phyloP scores from a whole-genome alignment of 2,888 invertebrate genomes.

The Zootermopsis nevadensis region DNA sequence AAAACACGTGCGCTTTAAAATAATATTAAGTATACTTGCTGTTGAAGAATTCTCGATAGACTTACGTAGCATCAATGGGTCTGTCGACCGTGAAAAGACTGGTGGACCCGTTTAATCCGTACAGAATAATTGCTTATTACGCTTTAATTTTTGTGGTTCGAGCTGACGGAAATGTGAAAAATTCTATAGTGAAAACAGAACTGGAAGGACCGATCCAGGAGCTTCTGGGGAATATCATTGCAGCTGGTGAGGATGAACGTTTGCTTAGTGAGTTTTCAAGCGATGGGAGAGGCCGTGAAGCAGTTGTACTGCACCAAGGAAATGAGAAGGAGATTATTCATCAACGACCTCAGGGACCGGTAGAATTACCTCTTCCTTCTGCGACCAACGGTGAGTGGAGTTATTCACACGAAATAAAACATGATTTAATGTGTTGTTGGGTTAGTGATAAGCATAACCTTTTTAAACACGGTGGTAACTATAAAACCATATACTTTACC shows the following conservation, averaged over 20 bases:
- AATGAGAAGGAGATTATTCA: not conserved
- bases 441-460: too few species aligned
- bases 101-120: conserved; percentile 23
- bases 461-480: too few species aligned
- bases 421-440: too few species aligned
- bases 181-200: not conserved
- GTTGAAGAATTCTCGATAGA: too few species aligned
- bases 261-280: not conserved
- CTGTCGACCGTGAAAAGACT: not conserved
- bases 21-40: too few species aligned
- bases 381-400: not conserved
- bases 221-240: not conserved
- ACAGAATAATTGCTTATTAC: conserved; percentile 46
- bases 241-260: not conserved
- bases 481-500: too few species aligned
- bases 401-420: too few species aligned
- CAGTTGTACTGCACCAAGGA: not conserved
- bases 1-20: too few species aligned
- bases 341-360: not conserved
- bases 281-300: not conserved
- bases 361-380: not conserved
- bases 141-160: conserved; percentile 47
- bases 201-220: conserved; percentile 1
- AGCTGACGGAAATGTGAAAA: conserved; percentile 29
- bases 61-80: too few species aligned